Evolutionary conservation across 1,140 invertebrate genomes (phyloP), one percentile per base, ranked within the genome.

Genomic region (Diuraphis noxia): DNA sequence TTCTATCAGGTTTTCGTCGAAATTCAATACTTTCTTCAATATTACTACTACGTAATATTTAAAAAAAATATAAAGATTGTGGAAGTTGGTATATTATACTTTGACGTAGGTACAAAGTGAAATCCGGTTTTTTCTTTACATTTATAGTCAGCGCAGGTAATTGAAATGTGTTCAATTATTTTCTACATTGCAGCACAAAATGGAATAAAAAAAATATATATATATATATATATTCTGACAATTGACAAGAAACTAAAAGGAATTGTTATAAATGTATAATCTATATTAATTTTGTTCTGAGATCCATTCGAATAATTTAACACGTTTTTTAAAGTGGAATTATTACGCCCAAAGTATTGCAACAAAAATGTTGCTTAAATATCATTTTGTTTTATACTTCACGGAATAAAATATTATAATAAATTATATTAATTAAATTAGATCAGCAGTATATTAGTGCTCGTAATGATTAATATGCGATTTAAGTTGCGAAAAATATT

Each of bases 231-330:
- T 49, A 23, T 49, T 7, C 56, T 72, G 56, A n/a, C 56, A 72
- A 72, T n/a, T 72, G 56, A n/a, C 56, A 72, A 72, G 56, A 72
- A 72, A 72, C n/a, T 72, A n/a, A 72, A 72, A 72, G 56, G 56
- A 72, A 72, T n/a, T 72, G n/a, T 72, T 72, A 72, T 72, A n/a
- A 72, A 63, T n/a, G 30, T 63, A 63, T n/a, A 63, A 72, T 72
- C 56, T 72, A 72, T 72, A 72, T 72, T 72, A 72, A 72, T 72
- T 72, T 72, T n/a, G 56, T 17, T 72, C 13, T n/a, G 56, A 72
- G n/a, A 72, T 63, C n/a, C 56, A 7, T 72, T 72, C 56, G 13
- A 72, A 72, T 72, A 72, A 72, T n/a, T 72, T 72, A 72, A 72
- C 30, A 72, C 30, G 13, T 0, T 72, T 72, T n/a, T 72, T 6